Conservation (phyloP, 1,140 invertebrate species). For the Trachelipus rathkii region DNA sequence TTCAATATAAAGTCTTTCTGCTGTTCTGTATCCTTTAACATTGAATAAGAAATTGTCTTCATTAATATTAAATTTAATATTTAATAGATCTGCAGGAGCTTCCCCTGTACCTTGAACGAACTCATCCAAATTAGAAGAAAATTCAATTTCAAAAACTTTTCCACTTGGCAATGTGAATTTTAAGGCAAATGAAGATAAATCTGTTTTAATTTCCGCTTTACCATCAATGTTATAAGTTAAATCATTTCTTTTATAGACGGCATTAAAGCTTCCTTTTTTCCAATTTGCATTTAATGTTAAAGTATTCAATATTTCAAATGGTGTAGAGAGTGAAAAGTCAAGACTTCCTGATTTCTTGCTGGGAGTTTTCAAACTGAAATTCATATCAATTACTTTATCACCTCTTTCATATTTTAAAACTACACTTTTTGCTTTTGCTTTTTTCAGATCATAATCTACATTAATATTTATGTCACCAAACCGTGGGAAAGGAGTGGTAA, state of each 20-base stretch:
- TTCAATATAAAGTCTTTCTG: constrained; percentile 31
- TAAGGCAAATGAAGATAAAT: constrained; percentile 32
- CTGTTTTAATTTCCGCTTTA: constrained; percentile 28
- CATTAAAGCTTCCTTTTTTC: constrained; percentile 24
- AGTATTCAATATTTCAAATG: constrained; percentile 29
- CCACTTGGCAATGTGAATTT: constrained; percentile 26
- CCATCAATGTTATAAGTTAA: constrained; percentile 29
- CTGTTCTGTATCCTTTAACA: constrained; percentile 35
- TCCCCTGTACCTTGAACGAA: constrained; percentile 32
- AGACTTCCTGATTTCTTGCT: constrained; percentile 27
- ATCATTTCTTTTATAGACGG: constrained; percentile 39
- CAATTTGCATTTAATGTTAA: constrained; percentile 32
- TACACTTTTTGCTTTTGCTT: constrained; percentile 27
- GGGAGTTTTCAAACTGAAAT: constrained; percentile 27
- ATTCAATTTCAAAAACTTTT: constrained; percentile 31
- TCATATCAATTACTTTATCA: constrained; percentile 18
- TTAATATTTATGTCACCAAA: constrained; percentile 31
- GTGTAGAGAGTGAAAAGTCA: constrained; percentile 27
- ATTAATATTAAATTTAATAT: constrained; percentile 32
- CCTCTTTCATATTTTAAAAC: constrained; percentile 33
- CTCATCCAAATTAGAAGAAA: constrained; percentile 32
- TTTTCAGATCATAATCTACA: constrained; percentile 25
- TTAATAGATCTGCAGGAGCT: constrained; percentile 20
- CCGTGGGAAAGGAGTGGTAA: constrained; percentile 35
- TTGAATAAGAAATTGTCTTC: constrained; percentile 24